Base-by-base conservation (phyloP, 2,113 vertebrate genomes). In the Eublepharis macularius region DNA sequence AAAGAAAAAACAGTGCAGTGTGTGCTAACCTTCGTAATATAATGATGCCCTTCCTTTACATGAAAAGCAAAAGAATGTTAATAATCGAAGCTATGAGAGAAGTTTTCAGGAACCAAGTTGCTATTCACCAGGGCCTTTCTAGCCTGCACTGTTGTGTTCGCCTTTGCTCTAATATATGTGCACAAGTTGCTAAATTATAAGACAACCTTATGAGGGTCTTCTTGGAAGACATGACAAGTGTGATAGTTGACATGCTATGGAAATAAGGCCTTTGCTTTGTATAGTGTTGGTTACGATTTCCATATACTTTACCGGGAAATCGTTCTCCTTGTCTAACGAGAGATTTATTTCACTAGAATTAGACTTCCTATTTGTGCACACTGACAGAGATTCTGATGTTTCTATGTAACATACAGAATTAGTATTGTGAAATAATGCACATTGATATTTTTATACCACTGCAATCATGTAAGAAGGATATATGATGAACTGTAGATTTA, bases 401-500 rank as follows among this genome's bases (percentile, higher is more conserved):
- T 47, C 77, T 41, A 4, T 49, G 34, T 32, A 84, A 65, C 6
- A 6, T 9, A 12, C 32, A 49, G 29, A 75, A 87, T 41, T 84
- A 83, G 80, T 84, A 89, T 57, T 41, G 63, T 41, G 89, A 77
- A 1, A 17, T 73, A 54, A 11, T 76, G 29, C 80, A 73, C 4
- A 72, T 88, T 29, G 26, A 4, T 68, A 19, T 91, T 77, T 47
- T 5, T 29, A 78, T 63, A 49, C 84, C 74, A 84, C 80, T 87
- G 87, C 49, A 47, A 86, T 65, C 4, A 47, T 77, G 2, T 9
- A 80, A n/a, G 65, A 80, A 19, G 21, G 26, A 77, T 65, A 39
- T n/a, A 45, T 45, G 41, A 80, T 41, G 19, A 51, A 39, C 21
- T 39, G n/a, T 51, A 36, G 36, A 29, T 51, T 81, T 10, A 73